Evolutionary conservation across 1,140 invertebrate species (phyloP).

Genomic region (Lamellibrachia luymesi): DNA sequence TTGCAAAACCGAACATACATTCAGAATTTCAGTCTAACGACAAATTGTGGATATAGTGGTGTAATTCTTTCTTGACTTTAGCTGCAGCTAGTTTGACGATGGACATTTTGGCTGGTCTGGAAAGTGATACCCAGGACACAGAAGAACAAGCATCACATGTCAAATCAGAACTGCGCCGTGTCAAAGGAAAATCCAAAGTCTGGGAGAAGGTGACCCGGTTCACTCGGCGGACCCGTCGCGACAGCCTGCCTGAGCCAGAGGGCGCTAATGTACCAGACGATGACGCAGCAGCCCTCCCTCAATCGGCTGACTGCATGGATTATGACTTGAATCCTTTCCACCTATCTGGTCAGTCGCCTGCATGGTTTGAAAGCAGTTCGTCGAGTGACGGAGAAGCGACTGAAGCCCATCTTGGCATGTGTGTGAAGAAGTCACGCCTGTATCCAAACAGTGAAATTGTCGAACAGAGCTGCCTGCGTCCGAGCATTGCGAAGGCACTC

Average conservation of each 20-base stretch:
- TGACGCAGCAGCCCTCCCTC: not conserved
- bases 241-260: not conserved
- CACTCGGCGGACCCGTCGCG: not conserved
- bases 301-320: not conserved
- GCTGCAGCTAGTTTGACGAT: not conserved
- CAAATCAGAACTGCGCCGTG: not conserved
- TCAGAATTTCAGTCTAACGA: not conserved
- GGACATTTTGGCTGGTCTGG: not conserved
- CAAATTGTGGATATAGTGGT: not conserved
- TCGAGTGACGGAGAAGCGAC: conserved; percentile 10
- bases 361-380: conserved; percentile 19
- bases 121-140: not conserved
- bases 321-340: not conserved
- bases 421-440: conserved; percentile 11
- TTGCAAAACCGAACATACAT: not conserved
- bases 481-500: conserved; percentile 22
- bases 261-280: not conserved
- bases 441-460: conserved; percentile 31
- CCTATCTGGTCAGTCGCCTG: not conserved
- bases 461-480: conserved; percentile 26
- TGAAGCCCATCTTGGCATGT: not conserved
- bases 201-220: conserved; percentile 12
- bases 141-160: not conserved
- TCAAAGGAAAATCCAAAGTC: conserved; percentile 13
- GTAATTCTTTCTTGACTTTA: not conserved